A percentile compares a stretch with the other conserved stretches of the same genome.
Conservation (phyloP, 2,113 vertebrate genomes). For the Cisticola juncidis region DNA sequence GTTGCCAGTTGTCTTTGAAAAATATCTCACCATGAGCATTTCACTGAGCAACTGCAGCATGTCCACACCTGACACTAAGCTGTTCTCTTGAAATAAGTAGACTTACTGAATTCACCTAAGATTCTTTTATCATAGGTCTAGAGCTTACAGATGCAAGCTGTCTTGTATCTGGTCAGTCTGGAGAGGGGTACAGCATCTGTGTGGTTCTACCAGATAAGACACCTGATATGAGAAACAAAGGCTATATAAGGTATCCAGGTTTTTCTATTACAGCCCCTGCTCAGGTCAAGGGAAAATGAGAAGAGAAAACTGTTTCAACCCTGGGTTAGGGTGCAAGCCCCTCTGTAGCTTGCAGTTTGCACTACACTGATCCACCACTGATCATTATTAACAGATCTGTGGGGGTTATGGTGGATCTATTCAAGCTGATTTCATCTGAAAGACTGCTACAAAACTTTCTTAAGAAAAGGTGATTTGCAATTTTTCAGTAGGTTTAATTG, state of each 20-base stretch:
- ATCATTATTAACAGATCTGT: background rate
- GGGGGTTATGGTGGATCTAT: background rate
- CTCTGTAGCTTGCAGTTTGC: background rate
- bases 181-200: background rate
- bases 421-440: background rate
- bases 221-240: background rate
- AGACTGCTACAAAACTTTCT: background rate
- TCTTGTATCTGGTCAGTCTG: background rate
- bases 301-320: background rate
- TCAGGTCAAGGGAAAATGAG: background rate
- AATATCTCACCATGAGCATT: background rate
- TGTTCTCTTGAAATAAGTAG: background rate
- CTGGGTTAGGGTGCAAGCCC: background rate
- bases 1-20: background rate
- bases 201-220: background rate
- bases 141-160: background rate
- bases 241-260: background rate
- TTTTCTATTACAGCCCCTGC: background rate
- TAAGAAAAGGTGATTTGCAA: background rate
- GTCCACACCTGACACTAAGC: background rate
- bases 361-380: background rate
- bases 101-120: background rate
- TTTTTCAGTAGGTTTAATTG: conserved; percentile 31
- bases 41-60: background rate
- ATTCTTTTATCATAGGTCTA: background rate